These are phyloP conservation scores for Odocoileus hemionus DNA, from an alignment of 2,113 vertebrate genomes.

Conservation along the genomic window DNA sequence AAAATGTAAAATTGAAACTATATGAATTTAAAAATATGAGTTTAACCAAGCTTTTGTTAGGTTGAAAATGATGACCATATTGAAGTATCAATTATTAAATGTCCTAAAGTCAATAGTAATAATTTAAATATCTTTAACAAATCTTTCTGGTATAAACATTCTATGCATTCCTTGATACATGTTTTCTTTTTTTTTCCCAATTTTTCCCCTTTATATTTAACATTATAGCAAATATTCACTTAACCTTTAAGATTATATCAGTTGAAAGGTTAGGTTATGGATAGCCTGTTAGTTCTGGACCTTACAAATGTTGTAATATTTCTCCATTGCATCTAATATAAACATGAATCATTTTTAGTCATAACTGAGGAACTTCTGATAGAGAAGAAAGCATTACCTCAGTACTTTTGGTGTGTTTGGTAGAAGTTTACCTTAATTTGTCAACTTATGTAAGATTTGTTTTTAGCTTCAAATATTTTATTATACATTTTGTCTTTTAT, in stretches of 20 bases:
- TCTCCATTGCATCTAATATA: neutral
- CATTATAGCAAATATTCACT: neutral
- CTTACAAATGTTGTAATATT: neutral
- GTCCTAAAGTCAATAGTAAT: neutral
- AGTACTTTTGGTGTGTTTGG: neutral
- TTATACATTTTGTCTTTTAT: neutral
- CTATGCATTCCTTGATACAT: neutral
- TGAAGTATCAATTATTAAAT: neutral
- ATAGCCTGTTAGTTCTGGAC: neutral
- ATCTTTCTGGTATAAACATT: neutral
- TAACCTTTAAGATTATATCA: neutral
- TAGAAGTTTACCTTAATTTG: neutral
- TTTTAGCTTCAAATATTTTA: neutral
- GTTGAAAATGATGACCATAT: neutral
- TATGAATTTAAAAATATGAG: neutral
- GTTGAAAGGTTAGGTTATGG: neutral
- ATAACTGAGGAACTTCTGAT: neutral
- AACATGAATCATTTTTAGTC: neutral
- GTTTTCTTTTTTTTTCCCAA: neutral
- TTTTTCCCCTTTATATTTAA: neutral
- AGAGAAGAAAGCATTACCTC: neutral
- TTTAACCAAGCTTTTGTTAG: neutral
- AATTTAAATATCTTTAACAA: neutral
- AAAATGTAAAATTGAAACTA: neutral
- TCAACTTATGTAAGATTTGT: neutral